Conservation (phyloP, 2,888 invertebrate species). For the Venusia cambrica region DNA sequence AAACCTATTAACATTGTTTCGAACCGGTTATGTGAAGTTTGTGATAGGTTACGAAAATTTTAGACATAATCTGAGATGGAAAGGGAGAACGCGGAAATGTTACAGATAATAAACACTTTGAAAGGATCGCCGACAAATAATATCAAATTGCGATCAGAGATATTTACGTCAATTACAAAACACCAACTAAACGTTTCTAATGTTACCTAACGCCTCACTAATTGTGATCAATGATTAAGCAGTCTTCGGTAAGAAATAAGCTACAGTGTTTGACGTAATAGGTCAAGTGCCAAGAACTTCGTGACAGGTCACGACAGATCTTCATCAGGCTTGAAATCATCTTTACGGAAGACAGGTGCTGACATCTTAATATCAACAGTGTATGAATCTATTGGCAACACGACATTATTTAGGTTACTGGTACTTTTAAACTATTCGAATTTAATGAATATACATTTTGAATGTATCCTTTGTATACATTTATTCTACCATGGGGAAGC, state of each 20-base stretch:
- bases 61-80: conserved; percentile 2
- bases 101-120: conserved; percentile 11
- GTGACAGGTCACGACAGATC: conserved; percentile 35
- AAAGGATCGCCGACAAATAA: conserved; percentile 14
- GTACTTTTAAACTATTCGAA: too few relatives aligned
- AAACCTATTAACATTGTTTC: too few relatives aligned
- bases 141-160: conserved; percentile 26
- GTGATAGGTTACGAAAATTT: too few relatives aligned
- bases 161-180: conserved; percentile 32
- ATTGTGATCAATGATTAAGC: conserved; percentile 46
- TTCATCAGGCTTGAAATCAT: conserved; percentile 29
- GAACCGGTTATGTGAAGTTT: too few relatives aligned
- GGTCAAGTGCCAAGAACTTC: conserved; percentile 26
- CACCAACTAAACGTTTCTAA: conserved; percentile 27
- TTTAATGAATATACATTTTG: too few relatives aligned
- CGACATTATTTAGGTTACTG: too few relatives aligned
- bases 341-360: too few relatives aligned
- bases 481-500: too few relatives aligned
- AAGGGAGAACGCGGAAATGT: conserved; percentile 9
- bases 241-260: conserved; percentile 35
- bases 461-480: too few relatives aligned
- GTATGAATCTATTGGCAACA: too few relatives aligned
- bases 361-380: too few relatives aligned
- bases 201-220: conserved; percentile 46
- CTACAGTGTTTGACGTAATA: conserved; percentile 28